A percentile compares a stretch with the other conserved stretches of the same genome.
phyloP scores from a whole-genome alignment of 2,113 vertebrate species.

The Nibea coibor region DNA sequence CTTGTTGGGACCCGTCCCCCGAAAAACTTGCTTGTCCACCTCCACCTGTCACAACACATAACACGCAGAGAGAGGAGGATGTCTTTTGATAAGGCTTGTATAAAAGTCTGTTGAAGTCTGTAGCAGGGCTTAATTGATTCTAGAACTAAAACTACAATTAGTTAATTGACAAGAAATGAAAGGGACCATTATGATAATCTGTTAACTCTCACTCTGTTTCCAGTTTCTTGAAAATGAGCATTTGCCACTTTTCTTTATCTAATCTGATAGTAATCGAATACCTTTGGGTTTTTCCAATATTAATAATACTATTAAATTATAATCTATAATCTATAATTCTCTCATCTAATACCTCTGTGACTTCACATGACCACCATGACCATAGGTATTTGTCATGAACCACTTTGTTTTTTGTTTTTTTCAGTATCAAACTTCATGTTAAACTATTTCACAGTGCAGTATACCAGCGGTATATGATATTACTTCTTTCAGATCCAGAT shows the following conservation, averaged over 20 bases:
- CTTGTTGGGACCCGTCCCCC: conserved; percentile 94
- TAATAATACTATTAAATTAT: neutral
- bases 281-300: neutral
- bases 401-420: neutral
- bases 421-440: neutral
- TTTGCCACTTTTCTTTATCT: neutral
- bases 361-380: neutral
- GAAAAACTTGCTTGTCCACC: conserved; percentile 94
- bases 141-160: neutral
- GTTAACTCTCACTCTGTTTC: neutral
- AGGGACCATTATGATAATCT: neutral
- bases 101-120: neutral
- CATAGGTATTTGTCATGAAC: neutral
- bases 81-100: neutral
- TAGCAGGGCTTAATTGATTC: neutral
- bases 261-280: neutral
- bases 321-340: no score
- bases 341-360: neutral
- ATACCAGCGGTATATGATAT: neutral
- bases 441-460: neutral
- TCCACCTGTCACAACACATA: conserved; percentile 86
- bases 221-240: neutral
- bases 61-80: neutral
- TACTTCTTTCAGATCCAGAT: neutral
- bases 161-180: neutral